These are phyloP conservation scores for Lytechinus variegatus DNA, from an alignment of 35 echinoderm and acorn worm species.

Conservation along the genomic window DNA sequence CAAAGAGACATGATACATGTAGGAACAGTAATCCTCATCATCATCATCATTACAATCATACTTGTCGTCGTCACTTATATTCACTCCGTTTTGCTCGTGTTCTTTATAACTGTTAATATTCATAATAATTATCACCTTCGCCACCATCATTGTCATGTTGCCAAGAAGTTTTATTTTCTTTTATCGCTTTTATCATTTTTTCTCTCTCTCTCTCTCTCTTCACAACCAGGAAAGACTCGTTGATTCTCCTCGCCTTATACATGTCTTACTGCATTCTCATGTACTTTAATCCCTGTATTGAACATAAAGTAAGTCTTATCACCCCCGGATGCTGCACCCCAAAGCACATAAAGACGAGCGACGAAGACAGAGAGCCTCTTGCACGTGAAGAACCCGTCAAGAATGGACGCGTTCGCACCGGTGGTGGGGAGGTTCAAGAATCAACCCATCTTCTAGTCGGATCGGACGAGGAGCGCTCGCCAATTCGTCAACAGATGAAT, in stretches of 20 bases:
- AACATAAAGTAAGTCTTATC: neutral
- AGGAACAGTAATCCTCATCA: neutral
- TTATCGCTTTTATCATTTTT: neutral
- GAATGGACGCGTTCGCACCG: neutral
- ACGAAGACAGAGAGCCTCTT: neutral
- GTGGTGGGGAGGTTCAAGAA: neutral
- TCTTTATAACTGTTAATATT: neutral
- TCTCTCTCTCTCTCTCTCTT: too few relatives aligned
- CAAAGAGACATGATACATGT: too few relatives aligned
- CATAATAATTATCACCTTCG: neutral
- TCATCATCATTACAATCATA: neutral
- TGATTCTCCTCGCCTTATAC: conserved; percentile 16
- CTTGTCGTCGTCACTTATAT: neutral
- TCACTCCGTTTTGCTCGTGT: neutral
- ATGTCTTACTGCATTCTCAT: conserved; percentile 16
- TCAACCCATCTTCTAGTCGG: neutral
- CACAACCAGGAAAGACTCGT: neutral
- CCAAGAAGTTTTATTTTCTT: neutral
- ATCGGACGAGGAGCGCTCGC: neutral
- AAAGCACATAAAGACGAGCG: neutral
- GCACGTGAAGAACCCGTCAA: neutral
- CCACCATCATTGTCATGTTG: neutral
- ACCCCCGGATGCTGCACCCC: neutral
- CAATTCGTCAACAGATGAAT: neutral
- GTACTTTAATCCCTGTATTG: neutral